Evolutionary conservation across 2,888 invertebrate species (phyloP).

Genomic region (Cheilosia urbana): DNA sequence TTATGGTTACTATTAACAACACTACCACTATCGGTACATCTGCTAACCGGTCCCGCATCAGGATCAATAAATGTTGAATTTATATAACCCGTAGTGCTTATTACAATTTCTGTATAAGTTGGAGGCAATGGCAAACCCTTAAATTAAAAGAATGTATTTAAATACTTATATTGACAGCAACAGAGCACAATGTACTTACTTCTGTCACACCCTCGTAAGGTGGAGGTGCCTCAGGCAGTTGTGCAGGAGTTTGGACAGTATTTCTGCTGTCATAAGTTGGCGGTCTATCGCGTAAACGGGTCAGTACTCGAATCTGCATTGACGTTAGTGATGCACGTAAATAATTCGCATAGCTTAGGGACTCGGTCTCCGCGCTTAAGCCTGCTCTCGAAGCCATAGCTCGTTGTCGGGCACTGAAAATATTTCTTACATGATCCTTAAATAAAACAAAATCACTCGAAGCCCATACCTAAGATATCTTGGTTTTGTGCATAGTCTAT

Average conservation of each 20-base stretch:
- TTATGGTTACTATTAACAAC: constrained; percentile 13
- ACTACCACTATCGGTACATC: constrained; percentile 26
- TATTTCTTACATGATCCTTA: neutral
- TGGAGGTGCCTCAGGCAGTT: constrained; percentile 74
- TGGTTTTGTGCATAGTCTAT: constrained; percentile 77
- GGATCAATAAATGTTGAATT: constrained; percentile 54
- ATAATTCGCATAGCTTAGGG: constrained; percentile 48
- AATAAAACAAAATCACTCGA: neutral
- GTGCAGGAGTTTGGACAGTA: constrained; percentile 22
- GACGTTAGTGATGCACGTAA: constrained; percentile 77
- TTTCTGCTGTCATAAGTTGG: constrained; percentile 74
- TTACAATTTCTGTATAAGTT: constrained; percentile 72
- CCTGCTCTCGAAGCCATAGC: constrained; percentile 55
- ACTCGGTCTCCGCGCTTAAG: constrained; percentile 47
- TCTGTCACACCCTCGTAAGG: constrained; percentile 68
- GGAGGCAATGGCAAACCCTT: constrained; percentile 73
- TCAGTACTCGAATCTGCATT: constrained; percentile 77
- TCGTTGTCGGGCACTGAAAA: constrained; percentile 70
- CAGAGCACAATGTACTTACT: constrained; percentile 9
- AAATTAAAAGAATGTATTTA: constrained; percentile 7
- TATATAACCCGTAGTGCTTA: constrained; percentile 54
- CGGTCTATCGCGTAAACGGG: constrained; percentile 77
- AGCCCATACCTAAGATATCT: constrained; percentile 75
- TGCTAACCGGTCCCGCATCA: constrained; percentile 18
- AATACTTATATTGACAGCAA: neutral